Evolutionary conservation across 2,797 vertebrate species (phyloP).

Genomic region (Heterohyrax brucei): DNA sequence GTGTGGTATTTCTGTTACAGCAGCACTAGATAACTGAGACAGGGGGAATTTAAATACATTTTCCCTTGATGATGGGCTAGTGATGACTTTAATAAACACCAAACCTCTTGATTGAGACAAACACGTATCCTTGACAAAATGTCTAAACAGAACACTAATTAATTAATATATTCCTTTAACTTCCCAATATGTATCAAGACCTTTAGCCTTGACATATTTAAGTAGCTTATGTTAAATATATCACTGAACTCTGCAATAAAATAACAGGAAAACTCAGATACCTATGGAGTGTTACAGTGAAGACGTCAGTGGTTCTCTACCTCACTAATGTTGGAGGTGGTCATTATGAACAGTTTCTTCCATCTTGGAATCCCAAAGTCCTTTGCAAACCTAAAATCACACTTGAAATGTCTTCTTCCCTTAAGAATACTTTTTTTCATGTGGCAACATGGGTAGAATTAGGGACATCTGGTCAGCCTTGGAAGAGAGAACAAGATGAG

Average conservation of each 20-base stretch:
- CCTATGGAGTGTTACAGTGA: background rate
- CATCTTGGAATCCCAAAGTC: background rate
- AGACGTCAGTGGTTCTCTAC: background rate
- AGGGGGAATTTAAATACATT: background rate
- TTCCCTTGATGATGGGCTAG: background rate
- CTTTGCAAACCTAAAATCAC: background rate
- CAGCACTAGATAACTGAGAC: too few species aligned
- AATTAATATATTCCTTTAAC: constrained; percentile 21
- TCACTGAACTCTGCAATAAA: background rate
- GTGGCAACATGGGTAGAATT: background rate
- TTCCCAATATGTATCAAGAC: background rate
- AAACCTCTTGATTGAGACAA: constrained; percentile 41
- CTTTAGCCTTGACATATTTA: constrained; percentile 16
- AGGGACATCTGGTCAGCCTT: background rate
- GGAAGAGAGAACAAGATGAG: background rate
- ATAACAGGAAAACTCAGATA: background rate
- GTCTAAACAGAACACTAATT: constrained; percentile 1
- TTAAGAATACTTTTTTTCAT: background rate
- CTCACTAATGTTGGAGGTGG: background rate
- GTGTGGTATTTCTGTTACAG: too few species aligned
- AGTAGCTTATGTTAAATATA: constrained; percentile 12
- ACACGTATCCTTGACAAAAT: background rate
- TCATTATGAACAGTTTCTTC: background rate
- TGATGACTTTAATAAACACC: background rate
- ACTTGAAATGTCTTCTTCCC: background rate